Conservation (phyloP, 2,113 vertebrate genomes). For the Lontra canadensis region DNA sequence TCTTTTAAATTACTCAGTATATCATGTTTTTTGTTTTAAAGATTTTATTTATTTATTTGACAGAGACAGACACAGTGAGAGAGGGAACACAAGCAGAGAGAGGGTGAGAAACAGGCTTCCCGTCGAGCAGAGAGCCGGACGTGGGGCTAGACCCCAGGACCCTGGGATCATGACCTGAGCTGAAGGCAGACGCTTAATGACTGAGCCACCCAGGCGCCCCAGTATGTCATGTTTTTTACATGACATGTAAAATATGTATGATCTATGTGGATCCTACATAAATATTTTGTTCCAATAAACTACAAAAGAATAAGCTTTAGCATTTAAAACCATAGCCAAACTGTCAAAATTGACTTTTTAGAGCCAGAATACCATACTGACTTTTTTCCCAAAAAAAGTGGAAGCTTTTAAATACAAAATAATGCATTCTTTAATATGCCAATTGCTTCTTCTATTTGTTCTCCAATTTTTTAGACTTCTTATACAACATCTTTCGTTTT, state of each 20-base stretch:
- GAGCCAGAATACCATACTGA: neutral
- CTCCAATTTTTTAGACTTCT: neutral
- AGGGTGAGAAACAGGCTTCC: no score
- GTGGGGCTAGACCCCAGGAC: no score
- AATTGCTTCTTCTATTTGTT: neutral
- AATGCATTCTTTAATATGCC: neutral
- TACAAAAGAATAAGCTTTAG: neutral
- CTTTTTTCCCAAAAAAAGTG: neutral
- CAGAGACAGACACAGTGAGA: no score
- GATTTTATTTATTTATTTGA: no score
- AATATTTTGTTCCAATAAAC: conserved; percentile 30
- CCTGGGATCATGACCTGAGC: no score
- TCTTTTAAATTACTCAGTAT: conserved; percentile 1
- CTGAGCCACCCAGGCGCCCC: no score
- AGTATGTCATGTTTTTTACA: neutral
- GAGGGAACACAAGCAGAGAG: no score
- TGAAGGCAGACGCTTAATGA: no score
- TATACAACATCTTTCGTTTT: neutral
- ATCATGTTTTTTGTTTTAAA: neutral
- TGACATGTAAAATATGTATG: neutral
- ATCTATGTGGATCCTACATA: neutral
- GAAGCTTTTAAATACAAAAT: neutral
- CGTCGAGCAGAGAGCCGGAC: no score
- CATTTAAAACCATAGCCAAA: conserved; percentile 14
- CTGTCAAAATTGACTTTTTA: neutral